phyloP scores from a whole-genome alignment of 2,888 invertebrate species.

The Dasysyrphus albostriatus region DNA sequence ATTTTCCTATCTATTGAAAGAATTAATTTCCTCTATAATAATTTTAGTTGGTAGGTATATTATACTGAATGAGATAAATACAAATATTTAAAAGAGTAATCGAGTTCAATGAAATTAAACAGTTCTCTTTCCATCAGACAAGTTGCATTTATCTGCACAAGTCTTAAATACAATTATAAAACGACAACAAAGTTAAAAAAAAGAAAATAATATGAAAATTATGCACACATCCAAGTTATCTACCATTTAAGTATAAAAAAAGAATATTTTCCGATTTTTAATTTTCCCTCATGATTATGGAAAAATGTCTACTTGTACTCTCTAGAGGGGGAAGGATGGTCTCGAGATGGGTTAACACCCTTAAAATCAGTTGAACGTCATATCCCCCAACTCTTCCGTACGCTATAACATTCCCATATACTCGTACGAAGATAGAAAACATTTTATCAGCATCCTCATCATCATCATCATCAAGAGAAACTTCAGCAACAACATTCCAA shows the following conservation, averaged over 20 bases:
- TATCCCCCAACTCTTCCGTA: constrained; percentile 19
- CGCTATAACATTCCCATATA: constrained; percentile 34
- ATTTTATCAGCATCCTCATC: constrained; percentile 66
- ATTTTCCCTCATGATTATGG: constrained; percentile 65
- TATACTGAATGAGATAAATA: not conserved
- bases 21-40: not conserved
- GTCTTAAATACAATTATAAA: constrained; percentile 15
- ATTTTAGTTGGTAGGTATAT: too few relatives aligned
- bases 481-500: constrained; percentile 42
- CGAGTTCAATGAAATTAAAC: constrained; percentile 20
- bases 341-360: constrained; percentile 48
- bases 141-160: not conserved
- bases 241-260: constrained; percentile 28
- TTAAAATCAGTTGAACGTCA: constrained; percentile 58
- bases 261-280: constrained; percentile 65
- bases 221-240: constrained; percentile 17
- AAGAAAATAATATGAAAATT: not conserved
- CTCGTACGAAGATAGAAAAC: constrained; percentile 28
- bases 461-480: constrained; percentile 42
- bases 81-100: constrained; percentile 4
- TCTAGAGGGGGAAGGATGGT: not conserved
- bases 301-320: constrained; percentile 48
- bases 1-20: not conserved
- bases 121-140: not conserved
- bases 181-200: not conserved